These are phyloP conservation scores for Holotrichia oblita DNA, from an alignment of 1,140 invertebrate genomes.

Conservation along the genomic window DNA sequence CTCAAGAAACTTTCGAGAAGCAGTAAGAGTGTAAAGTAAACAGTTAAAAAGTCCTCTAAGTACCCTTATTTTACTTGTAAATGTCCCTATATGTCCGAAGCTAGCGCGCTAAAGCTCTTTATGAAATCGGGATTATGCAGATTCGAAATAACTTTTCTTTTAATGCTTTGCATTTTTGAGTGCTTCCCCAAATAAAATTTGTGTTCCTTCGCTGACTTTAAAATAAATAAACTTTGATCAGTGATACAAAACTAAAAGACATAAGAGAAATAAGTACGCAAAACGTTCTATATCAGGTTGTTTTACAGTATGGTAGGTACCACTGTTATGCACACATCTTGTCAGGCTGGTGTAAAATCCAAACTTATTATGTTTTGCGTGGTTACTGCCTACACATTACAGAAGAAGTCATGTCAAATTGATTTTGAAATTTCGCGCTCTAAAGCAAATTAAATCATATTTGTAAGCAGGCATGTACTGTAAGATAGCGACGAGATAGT, in stretches of 20 bases:
- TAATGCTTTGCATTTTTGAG: slow-evolving; percentile 56
- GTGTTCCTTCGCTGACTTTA: slow-evolving; percentile 25
- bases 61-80: slow-evolving; percentile 59
- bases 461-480: no score
- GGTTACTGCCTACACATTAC: no score
- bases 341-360: no score
- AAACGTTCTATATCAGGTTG: no score
- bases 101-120: slow-evolving; percentile 46
- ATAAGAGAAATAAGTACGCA: no score
- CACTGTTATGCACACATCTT: no score
- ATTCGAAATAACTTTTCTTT: slow-evolving; percentile 59
- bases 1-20: slow-evolving; percentile 29
- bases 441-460: no score
- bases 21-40: slow-evolving; percentile 41
- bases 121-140: slow-evolving; percentile 56
- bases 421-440: no score
- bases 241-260: neutral
- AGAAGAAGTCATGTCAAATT: no score
- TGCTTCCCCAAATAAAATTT: slow-evolving; percentile 48
- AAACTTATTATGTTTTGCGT: no score
- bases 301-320: no score
- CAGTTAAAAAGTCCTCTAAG: slow-evolving; percentile 54
- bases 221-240: slow-evolving; percentile 29
- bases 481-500: no score
- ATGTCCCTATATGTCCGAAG: slow-evolving; percentile 54